A percentile compares a stretch with the other conserved stretches of the same genome.
phyloP scores from a whole-genome alignment of 1,140 invertebrate genomes.

The Nasonia vitripennis region DNA sequence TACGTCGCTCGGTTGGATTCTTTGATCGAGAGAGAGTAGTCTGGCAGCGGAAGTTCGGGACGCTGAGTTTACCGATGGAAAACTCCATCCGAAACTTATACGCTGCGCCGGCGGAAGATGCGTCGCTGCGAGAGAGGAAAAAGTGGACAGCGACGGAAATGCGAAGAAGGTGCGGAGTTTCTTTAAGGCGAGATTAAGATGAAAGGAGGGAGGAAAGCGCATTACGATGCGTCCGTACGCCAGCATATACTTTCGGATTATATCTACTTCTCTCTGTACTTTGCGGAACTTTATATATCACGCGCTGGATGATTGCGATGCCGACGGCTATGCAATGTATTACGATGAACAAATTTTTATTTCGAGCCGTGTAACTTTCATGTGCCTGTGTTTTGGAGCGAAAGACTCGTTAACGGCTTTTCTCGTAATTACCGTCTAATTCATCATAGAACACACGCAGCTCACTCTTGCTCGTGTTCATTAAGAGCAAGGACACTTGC shows the following conservation, averaged over 20 bases:
- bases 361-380: too few species aligned
- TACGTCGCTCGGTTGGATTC: not conserved
- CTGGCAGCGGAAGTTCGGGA: not conserved
- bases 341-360: not conserved
- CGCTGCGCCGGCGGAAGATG: not conserved
- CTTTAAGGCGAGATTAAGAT: conserved; percentile 26
- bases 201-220: not conserved
- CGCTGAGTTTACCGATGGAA: conserved; percentile 20
- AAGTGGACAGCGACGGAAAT: not conserved
- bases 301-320: not conserved
- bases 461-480: not conserved
- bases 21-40: not conserved
- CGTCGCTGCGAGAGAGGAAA: not conserved
- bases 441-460: not conserved
- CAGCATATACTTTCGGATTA: not conserved
- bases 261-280: not conserved
- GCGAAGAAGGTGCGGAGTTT: conserved; percentile 20
- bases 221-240: not conserved
- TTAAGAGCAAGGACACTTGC: not conserved
- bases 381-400: too few species aligned
- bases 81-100: conserved; percentile 26
- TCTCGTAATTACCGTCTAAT: not conserved
- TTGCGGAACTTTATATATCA: not conserved
- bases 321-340: too few species aligned
- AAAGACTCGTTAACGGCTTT: not conserved